Percentiles rank a stretch among this genome's conserved stretches.
These are phyloP conservation scores for Adineta ricciae DNA, from an alignment of 2,888 invertebrate species.

Conservation along the genomic window DNA sequence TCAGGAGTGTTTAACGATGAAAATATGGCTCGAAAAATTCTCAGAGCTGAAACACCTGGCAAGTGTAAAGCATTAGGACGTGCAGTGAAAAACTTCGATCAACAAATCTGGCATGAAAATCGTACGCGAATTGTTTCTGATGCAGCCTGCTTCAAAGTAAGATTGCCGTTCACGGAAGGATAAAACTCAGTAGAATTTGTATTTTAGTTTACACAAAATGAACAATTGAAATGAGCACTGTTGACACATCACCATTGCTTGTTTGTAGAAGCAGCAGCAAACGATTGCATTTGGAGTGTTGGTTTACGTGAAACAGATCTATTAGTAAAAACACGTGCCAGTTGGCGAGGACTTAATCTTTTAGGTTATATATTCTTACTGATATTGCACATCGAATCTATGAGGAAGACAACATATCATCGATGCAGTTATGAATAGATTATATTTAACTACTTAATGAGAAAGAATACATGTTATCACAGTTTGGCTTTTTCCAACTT, in stretches of 20 bases:
- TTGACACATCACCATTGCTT: slow-evolving; percentile 42
- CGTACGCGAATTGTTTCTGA: neutral
- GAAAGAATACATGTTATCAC: no score
- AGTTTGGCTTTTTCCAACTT: no score
- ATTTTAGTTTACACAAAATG: slow-evolving; percentile 46
- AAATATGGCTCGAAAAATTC: neutral
- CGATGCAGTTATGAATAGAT: neutral
- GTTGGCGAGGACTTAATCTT: neutral
- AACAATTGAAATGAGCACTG: slow-evolving; percentile 39
- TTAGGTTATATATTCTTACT: neutral
- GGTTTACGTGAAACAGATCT: slow-evolving; percentile 39
- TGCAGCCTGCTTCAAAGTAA: neutral
- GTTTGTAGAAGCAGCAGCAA: slow-evolving; percentile 47
- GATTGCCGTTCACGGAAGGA: no score
- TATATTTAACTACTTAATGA: no score
- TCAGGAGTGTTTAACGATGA: neutral
- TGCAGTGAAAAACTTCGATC: neutral
- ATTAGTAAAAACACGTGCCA: neutral
- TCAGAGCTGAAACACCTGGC: neutral
- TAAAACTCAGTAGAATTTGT: no score
- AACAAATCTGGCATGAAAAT: neutral
- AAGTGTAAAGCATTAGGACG: neutral
- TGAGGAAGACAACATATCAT: neutral
- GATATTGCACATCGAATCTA: neutral
- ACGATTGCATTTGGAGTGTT: slow-evolving; percentile 48